Evolutionary conservation across 2,888 invertebrate genomes (phyloP).

Genomic region (Leptinotarsa rubiginosa): DNA sequence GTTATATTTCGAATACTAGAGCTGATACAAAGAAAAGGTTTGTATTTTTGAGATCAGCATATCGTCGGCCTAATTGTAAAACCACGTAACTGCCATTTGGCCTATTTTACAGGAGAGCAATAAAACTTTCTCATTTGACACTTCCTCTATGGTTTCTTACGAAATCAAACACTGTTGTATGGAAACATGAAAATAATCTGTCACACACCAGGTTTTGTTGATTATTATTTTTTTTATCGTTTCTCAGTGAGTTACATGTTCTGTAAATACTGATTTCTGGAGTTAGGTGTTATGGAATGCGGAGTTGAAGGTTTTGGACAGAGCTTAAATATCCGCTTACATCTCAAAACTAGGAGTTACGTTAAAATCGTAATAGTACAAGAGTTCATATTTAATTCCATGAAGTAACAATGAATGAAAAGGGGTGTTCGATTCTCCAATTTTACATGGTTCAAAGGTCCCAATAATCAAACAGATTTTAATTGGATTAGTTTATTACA

Average conservation of each 20-base stretch:
- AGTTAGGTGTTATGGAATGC: conserved; percentile 1
- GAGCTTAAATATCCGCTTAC: too few species aligned
- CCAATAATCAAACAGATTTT: conserved; percentile 1
- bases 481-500: conserved; percentile 4
- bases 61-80: conserved; percentile 13
- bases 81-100: conserved; percentile 8
- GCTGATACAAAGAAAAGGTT: too few species aligned
- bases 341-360: too few species aligned
- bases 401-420: too few species aligned
- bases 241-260: not conserved
- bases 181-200: too few species aligned
- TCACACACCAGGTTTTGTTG: not conserved
- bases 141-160: not conserved
- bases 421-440: too few species aligned
- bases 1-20: too few species aligned
- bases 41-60: too few species aligned
- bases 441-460: conserved; percentile 7
- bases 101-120: not conserved
- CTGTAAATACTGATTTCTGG: not conserved
- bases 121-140: conserved; percentile 2
- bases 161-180: not conserved
- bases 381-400: too few species aligned
- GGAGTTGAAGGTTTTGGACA: too few species aligned
- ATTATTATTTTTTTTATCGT: conserved; percentile 2
- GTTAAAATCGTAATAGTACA: too few species aligned